Conservation (phyloP, 2,888 invertebrate genomes). For the Aphodius sticticus region DNA sequence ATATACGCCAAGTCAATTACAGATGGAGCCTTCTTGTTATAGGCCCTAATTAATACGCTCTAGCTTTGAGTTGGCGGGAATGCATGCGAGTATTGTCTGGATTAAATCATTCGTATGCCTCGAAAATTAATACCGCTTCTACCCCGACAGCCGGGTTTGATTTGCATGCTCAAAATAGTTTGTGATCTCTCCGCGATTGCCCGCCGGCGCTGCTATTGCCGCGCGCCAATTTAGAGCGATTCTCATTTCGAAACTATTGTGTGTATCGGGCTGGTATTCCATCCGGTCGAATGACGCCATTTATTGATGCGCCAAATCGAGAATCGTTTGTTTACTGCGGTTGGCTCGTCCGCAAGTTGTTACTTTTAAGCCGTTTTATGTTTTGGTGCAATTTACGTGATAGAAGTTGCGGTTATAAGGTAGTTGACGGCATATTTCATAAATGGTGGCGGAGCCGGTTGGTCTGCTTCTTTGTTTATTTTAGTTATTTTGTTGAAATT, state of each 20-base stretch:
- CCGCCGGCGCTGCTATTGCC: not conserved
- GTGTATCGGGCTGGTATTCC: not conserved
- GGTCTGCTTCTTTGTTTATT: too few species aligned
- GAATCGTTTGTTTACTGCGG: too few species aligned
- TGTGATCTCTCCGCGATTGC: not conserved
- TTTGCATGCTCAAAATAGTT: conserved; percentile 4
- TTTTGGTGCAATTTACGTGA: too few species aligned
- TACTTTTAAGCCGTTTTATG: not conserved
- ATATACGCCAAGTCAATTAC: not conserved
- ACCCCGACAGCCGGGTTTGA: not conserved
- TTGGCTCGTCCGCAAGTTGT: not conserved
- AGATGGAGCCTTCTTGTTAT: not conserved
- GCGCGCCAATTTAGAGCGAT: not conserved
- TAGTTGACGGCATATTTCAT: too few species aligned
- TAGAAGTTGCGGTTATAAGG: too few species aligned
- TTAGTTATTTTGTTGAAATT: too few species aligned
- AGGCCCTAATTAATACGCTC: not conserved
- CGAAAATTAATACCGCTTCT: not conserved
- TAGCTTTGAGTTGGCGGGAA: not conserved
- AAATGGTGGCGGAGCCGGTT: too few species aligned
- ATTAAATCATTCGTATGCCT: not conserved
- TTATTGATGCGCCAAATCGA: not conserved
- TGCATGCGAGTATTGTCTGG: not conserved
- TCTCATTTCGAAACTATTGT: not conserved
- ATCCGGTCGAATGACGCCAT: not conserved